Base-by-base conservation (phyloP, 2,888 invertebrate genomes). In the Rhogogaster chlorosoma region DNA sequence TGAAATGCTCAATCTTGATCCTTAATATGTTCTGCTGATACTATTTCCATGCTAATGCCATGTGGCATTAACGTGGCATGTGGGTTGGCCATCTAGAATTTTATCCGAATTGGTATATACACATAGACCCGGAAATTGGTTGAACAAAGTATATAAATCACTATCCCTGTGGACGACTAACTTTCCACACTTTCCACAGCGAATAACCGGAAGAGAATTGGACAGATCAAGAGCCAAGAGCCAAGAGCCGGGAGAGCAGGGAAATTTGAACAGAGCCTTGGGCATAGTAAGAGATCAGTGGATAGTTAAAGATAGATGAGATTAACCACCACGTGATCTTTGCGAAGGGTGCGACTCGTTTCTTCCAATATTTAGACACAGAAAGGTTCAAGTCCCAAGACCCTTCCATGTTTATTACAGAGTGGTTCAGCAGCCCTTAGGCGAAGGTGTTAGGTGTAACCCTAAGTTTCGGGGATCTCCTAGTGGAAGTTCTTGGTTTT, bases 231-330 rank as follows among this genome's bases (percentile, higher is more conserved):
- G 75, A 42, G 45, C 32, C 18, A 4, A 75, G 75, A 42, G 45
- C 26, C 18, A 12, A 73, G 36, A 36, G 36, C 7, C 71, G 7
- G n/a, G 71, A 42, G 71, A 73, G 42, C 73, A 42, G 77, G 77
- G 18, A 77, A 77, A 77, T 77, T 32, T 32, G 10, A 77, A 77
- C 53, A 29, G 49, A 53, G 77, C 77, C 77, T 77, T 49, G 53
- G 77, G 77, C 77, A 5, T 32, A 77, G 49, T 53, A 49, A 53
- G 77, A 42, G 75, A 75, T 75, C 75, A 45, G 75, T 45, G 75
- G 45, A 53, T 53, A 77, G 77, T 77, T 77, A 77, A 53, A 53
- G 29, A 53, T 77, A 49, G 32, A 77, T 77, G 77, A 53, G 77
- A 77, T 77, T 29, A 49, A 53, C 53, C 77, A 53, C 49, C 77